phyloP scores from a whole-genome alignment of 1,140 invertebrate species.

The Paraescarpia echinospica region DNA sequence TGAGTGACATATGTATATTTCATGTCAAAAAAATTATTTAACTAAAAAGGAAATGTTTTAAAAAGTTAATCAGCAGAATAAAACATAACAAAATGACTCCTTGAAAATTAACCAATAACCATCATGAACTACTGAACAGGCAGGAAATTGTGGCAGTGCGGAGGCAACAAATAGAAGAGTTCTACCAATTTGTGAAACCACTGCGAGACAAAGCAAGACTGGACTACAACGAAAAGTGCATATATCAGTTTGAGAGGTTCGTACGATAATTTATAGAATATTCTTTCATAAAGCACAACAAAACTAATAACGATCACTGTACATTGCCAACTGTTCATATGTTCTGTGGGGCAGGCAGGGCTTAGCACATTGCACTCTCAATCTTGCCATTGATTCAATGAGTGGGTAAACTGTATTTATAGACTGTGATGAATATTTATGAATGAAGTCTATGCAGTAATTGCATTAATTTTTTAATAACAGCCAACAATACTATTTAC shows the following conservation, averaged over 20 bases:
- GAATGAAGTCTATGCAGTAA: too few species aligned
- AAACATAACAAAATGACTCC: not conserved
- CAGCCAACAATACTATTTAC: too few species aligned
- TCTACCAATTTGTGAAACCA: not conserved
- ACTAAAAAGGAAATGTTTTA: not conserved
- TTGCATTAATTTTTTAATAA: too few species aligned
- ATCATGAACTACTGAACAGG: not conserved
- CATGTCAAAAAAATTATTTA: not conserved
- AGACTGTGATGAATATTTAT: too few species aligned
- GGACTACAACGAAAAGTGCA: not conserved
- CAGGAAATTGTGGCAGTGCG: not conserved
- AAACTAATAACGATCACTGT: not conserved
- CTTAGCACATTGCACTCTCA: too few species aligned
- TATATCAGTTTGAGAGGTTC: not conserved
- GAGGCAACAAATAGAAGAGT: not conserved
- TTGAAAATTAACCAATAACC: not conserved
- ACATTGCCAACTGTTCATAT: too few species aligned
- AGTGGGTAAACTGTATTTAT: too few species aligned
- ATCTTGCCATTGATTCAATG: too few species aligned
- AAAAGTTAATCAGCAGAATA: not conserved
- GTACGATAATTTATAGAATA: not conserved
- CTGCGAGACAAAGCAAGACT: not conserved
- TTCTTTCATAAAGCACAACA: not conserved
- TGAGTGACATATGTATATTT: not conserved
- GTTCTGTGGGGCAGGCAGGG: too few species aligned